These are phyloP conservation scores for Epizoanthus scotinus DNA, from an alignment of 92 coral and sea anemone species.

Conservation along the genomic window DNA sequence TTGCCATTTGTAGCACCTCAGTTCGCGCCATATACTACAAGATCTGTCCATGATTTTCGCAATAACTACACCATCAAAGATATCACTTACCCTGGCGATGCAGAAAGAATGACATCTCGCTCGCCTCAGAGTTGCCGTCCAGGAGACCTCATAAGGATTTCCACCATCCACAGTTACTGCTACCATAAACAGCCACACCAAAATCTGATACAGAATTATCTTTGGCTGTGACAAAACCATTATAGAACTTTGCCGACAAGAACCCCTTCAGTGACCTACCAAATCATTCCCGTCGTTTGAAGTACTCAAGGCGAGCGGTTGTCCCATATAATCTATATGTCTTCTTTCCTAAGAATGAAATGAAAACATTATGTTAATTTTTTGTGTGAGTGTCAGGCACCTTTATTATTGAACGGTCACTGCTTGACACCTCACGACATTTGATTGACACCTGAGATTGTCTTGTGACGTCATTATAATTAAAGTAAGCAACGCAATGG, in stretches of 20 bases:
- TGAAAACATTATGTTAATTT: slow-evolving; percentile 29
- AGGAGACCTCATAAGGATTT: slow-evolving; percentile 17
- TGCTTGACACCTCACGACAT: slow-evolving; percentile 7
- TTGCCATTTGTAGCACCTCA: no score
- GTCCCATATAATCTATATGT: neutral
- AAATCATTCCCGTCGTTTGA: neutral
- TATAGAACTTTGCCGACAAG: neutral
- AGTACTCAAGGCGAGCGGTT: neutral
- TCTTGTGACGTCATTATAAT: neutral
- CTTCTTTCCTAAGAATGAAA: slow-evolving; percentile 5
- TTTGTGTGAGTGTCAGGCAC: neutral
- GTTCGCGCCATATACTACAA: no score
- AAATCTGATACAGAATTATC: neutral
- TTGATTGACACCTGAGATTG: slow-evolving; percentile 5
- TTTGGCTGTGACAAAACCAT: neutral
- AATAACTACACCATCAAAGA: no score
- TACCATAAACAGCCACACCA: neutral
- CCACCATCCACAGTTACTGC: neutral
- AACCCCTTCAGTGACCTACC: neutral
- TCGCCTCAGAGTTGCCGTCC: slow-evolving; percentile 1
- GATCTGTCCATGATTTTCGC: no score
- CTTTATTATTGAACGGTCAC: slow-evolving; percentile 8
- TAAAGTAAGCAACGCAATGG: neutral
- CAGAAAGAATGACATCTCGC: slow-evolving; percentile 36
- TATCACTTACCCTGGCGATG: slow-evolving; percentile 16